phyloP scores from a whole-genome alignment of 2,888 invertebrate species.

The Lasius fuliginosus region DNA sequence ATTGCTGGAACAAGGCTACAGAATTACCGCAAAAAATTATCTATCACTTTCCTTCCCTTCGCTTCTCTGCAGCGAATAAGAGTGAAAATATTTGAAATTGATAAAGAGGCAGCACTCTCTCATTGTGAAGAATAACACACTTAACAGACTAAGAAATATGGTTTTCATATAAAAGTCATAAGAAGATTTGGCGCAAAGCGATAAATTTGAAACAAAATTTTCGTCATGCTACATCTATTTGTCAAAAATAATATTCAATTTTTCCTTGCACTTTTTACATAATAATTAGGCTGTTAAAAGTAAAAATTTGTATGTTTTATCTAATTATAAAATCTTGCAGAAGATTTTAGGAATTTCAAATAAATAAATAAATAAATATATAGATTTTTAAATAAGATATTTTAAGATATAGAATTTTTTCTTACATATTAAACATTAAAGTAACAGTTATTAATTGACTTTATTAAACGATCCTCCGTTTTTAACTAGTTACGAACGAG shows the following conservation, averaged over 20 bases:
- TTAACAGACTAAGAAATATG: constrained; percentile 11
- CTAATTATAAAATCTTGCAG: neutral
- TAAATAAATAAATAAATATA: neutral
- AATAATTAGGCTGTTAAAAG: neutral
- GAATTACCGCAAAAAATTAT: constrained; percentile 23
- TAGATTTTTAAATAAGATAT: neutral
- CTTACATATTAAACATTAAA: neutral
- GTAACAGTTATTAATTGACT: neutral
- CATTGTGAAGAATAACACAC: constrained; percentile 25
- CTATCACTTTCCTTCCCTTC: constrained; percentile 19
- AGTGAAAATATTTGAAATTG: constrained; percentile 51
- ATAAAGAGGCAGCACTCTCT: constrained; percentile 28
- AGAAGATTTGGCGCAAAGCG: neutral
- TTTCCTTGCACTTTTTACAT: neutral
- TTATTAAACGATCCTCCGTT: neutral
- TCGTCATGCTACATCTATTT: neutral
- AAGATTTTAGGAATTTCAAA: neutral
- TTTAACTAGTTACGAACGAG: constrained; percentile 6
- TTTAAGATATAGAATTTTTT: neutral
- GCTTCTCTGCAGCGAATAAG: neutral
- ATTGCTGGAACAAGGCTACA: constrained; percentile 19
- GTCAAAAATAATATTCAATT: neutral
- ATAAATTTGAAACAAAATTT: neutral
- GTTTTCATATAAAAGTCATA: neutral
- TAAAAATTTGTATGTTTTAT: neutral